Conservation (phyloP, 2,888 invertebrate species). For the Cheiracanthium punctorium region DNA sequence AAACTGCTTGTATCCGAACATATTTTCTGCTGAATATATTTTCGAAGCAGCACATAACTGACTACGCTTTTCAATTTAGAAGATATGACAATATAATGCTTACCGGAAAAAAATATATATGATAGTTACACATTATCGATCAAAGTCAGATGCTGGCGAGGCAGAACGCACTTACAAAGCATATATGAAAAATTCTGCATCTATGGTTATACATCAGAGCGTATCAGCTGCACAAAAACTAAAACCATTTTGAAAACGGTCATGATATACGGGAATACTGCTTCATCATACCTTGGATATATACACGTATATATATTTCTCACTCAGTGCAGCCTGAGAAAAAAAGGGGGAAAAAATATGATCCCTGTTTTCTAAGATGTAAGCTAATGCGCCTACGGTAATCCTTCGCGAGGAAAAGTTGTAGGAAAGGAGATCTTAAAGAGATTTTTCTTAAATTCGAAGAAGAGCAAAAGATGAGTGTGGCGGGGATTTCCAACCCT, state of each 20-base stretch:
- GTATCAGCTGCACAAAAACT: slow-evolving; percentile 26
- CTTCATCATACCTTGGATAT: not conserved
- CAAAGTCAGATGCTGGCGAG: not conserved
- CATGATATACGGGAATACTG: not conserved
- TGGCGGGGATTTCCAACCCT: slow-evolving; percentile 40
- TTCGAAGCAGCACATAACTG: not conserved
- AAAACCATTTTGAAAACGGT: slow-evolving; percentile 21
- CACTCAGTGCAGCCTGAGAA: too few relatives aligned
- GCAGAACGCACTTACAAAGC: too few relatives aligned
- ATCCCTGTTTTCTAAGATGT: slow-evolving; percentile 40
- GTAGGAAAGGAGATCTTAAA: slow-evolving; percentile 38
- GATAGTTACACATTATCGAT: slow-evolving; percentile 37
- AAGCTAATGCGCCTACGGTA: slow-evolving; percentile 58
- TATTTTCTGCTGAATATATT: not conserved
- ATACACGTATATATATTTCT: too few relatives aligned
- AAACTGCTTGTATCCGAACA: not conserved
- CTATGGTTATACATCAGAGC: not conserved
- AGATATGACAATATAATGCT: slow-evolving; percentile 40
- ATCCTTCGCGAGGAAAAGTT: slow-evolving; percentile 42
- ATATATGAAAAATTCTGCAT: not conserved
- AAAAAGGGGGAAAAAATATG: slow-evolving; percentile 50
- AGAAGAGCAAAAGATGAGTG: slow-evolving; percentile 33
- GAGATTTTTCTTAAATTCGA: slow-evolving; percentile 57
- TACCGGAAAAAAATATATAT: slow-evolving; percentile 9
- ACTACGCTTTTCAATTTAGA: slow-evolving; percentile 35